Percentiles rank a stretch among this genome's conserved stretches.
Conservation (phyloP, 2,797 vertebrate genomes). For the Odontamblyopus lacepedii region DNA sequence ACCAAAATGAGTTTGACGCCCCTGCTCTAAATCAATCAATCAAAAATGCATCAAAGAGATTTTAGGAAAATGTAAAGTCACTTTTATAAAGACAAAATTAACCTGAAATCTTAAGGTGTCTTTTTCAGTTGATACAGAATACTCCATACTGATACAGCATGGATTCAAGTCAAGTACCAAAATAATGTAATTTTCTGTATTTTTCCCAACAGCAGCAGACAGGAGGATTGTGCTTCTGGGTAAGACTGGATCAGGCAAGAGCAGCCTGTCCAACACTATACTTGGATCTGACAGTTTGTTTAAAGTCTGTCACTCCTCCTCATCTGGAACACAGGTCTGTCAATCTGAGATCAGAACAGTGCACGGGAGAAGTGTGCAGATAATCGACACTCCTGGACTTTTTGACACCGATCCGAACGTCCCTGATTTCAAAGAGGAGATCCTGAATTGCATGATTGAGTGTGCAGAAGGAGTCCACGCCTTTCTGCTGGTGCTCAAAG, state of each 20-base stretch:
- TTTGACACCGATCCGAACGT: conserved; percentile 1
- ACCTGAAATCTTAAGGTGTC: no score
- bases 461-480: conserved; percentile 14
- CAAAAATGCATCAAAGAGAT: no score
- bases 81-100: no score
- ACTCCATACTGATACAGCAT: no score
- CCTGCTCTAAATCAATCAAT: no score
- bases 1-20: no score
- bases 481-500: conserved; percentile 13
- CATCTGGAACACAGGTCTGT: not conserved
- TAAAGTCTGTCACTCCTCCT: fast-evolving
- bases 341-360: not conserved
- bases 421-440: not conserved
- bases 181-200: not conserved
- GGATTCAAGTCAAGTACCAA: no score
- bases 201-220: not conserved
- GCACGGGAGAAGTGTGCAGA: not conserved
- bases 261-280: conserved; percentile 35
- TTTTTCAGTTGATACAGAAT: no score
- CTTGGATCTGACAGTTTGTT: conserved; percentile 3
- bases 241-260: not conserved
- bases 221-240: conserved; percentile 10
- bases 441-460: not conserved
- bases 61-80: no score
- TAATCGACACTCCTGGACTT: conserved; percentile 27